These are phyloP conservation scores for Antechinus stuartii DNA, from an alignment of 2,113 vertebrate species.

Conservation along the genomic window DNA sequence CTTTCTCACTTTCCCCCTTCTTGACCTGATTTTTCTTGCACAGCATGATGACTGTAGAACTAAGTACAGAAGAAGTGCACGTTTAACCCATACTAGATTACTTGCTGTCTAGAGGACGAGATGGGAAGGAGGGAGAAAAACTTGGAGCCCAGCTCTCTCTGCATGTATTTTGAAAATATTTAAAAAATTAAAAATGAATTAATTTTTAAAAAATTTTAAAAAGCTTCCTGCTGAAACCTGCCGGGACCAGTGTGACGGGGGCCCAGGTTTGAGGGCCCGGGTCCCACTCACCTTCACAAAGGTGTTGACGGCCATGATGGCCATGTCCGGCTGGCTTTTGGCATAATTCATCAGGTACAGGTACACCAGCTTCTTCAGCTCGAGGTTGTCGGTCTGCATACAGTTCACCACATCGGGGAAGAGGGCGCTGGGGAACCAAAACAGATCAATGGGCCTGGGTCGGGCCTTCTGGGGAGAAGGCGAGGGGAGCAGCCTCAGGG, in stretches of 20 bases:
- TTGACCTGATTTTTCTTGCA: too few relatives aligned
- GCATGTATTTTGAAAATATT: too few relatives aligned
- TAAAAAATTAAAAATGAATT: too few relatives aligned
- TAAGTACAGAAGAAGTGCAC: too few relatives aligned
- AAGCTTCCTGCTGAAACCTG: neutral
- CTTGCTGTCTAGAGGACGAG: too few relatives aligned
- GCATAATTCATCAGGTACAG: conserved; percentile 99
- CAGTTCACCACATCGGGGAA: conserved; percentile 99
- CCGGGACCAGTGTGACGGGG: neutral
- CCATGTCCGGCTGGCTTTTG: conserved; percentile 99
- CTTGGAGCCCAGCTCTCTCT: too few relatives aligned
- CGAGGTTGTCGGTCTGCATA: conserved; percentile 99
- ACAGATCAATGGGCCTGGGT: neutral
- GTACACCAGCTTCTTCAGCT: conserved; percentile 99
- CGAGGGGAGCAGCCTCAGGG: too few relatives aligned
- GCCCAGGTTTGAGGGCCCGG: neutral
- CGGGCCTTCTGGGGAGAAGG: neutral
- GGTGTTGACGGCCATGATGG: conserved; percentile 99
- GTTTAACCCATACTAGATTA: too few relatives aligned
- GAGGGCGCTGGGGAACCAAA: conserved; percentile 88
- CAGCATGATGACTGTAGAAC: too few relatives aligned
- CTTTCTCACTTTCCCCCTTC: too few relatives aligned
- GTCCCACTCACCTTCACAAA: conserved; percentile 93
- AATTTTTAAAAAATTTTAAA: too few relatives aligned
- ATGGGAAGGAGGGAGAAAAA: too few relatives aligned